Evolutionary conservation across 2,888 invertebrate species (phyloP).

Genomic region (Spilarctia lutea): DNA sequence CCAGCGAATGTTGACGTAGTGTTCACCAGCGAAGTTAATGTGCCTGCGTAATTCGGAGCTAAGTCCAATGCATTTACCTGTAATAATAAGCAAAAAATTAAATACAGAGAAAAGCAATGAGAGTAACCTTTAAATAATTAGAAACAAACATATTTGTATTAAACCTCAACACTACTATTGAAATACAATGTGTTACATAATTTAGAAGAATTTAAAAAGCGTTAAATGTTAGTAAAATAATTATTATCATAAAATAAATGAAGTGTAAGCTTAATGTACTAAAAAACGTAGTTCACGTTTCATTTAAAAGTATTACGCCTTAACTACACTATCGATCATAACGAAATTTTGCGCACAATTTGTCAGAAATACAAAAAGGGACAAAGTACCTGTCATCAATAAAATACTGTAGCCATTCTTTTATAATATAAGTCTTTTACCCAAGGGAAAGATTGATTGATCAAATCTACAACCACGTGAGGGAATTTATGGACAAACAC

Average conservation of each 20-base stretch:
- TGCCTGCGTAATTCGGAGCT: slow-evolving; percentile 88
- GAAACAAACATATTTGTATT: too few relatives aligned
- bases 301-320: neutral
- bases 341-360: neutral
- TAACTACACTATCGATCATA: neutral
- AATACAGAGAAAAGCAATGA: too few relatives aligned
- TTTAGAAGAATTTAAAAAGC: too few relatives aligned
- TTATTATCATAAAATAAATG: too few relatives aligned
- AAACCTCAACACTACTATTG: too few relatives aligned
- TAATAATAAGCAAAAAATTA: slow-evolving; percentile 18
- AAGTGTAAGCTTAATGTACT: too few relatives aligned
- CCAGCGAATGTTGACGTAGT: slow-evolving; percentile 89
- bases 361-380: neutral
- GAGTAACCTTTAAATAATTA: too few relatives aligned
- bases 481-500: neutral
- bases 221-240: too few relatives aligned
- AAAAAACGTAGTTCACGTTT: neutral
- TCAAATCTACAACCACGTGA: neutral
- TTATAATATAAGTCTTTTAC: neutral
- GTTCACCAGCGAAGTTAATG: slow-evolving; percentile 89
- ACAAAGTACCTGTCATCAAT: neutral
- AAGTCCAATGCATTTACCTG: slow-evolving; percentile 89
- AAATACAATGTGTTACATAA: too few relatives aligned
- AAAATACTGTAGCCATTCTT: too few relatives aligned
- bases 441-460: neutral